Evolutionary conservation across 1,140 invertebrate genomes (phyloP), one percentile per base, ranked within the genome.

Genomic region (Ectropis grisescens): DNA sequence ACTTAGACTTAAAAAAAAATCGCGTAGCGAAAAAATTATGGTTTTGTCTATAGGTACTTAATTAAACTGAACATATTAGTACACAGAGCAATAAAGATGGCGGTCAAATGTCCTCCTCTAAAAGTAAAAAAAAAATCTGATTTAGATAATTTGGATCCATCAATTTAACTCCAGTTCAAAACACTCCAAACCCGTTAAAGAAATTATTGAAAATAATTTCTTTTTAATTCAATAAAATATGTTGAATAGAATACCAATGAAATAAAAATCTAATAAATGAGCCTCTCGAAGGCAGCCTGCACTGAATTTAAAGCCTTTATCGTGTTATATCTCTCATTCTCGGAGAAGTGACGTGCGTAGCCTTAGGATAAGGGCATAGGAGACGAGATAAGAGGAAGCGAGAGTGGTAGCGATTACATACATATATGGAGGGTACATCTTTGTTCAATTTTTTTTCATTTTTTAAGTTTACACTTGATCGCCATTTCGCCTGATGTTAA

Each of bases 261-360:
- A 22, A 45, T n/a, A 56, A 64, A 65, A 64, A 52, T 60, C 44
- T 51, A 68, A 69, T 67, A 67, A 64, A 55, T 52, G 46, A 45
- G 60, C 47, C 50, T 48, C 56, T 52, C 45, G 32, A 41, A 47
- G 48, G 50, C 51, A 45, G 52, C 52, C 33, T 55, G 61, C 30
- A 48, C 41, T 51, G 68, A 72, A 72, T 72, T 69, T 69, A 72
- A 62, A 69, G 59, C 49, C 51, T 51, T 50, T 33, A 50, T 48
- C 44, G 37, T 37, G 26, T 34, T 64, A 53, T 58, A 56, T 54
- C 50, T 55, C 47, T 54, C 38, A 54, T 29, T 36, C 34, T 46
- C 36, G 45, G 35, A 43, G 36, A 52, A 50, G 62, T 67, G 58
- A 62, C 51, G 49, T 30, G 47, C 50, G 47, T 55, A 37, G 28